phyloP scores from a whole-genome alignment of 2,113 vertebrate species.

The Platycercus adscitus region DNA sequence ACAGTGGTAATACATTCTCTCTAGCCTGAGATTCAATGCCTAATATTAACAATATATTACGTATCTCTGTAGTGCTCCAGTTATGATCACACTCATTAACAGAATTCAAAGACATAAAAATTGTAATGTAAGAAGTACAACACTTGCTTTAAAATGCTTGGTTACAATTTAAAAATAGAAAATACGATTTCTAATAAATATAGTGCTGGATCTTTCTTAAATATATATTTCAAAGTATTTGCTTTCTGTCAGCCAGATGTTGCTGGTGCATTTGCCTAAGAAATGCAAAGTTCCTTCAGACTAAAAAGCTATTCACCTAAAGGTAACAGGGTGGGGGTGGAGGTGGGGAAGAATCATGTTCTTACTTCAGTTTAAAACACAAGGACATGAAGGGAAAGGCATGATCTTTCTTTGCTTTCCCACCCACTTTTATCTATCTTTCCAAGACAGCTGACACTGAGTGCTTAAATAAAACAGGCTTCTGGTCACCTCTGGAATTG shows the following conservation, averaged over 20 bases:
- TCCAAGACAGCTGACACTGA: not conserved
- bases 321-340: not conserved
- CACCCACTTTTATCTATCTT: not conserved
- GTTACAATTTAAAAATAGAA: not conserved
- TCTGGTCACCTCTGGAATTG: not conserved
- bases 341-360: not conserved
- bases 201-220: rapidly evolving
- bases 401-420: not conserved
- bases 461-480: not conserved
- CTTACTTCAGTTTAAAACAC: not conserved
- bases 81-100: not conserved
- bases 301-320: not conserved
- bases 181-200: not conserved
- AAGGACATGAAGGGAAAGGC: not conserved
- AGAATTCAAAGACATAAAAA: not conserved
- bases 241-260: not conserved
- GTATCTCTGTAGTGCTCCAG: not conserved
- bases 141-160: not conserved
- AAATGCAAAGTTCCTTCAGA: not conserved
- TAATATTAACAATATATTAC: not conserved
- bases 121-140: not conserved
- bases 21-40: not conserved
- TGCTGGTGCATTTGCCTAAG: not conserved
- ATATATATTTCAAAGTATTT: not conserved
- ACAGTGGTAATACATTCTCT: not conserved